Conservation (phyloP, 2,113 vertebrate species). For the Sprattus sprattus region DNA sequence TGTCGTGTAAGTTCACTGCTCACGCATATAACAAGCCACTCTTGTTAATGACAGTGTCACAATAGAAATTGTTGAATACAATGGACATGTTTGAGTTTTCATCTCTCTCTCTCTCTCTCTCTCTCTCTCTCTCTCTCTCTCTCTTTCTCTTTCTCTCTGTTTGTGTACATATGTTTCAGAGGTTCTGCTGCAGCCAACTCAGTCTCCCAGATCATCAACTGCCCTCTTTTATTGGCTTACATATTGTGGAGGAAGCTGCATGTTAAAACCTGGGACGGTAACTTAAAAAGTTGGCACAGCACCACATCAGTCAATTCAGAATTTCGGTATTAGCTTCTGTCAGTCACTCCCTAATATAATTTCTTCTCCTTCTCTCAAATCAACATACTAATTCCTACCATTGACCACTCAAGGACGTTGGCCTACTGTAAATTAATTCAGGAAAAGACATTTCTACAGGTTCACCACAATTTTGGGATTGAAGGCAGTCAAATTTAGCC, state of each 20-base stretch:
- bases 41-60: not conserved
- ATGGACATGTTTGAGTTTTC: not conserved
- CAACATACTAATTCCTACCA: no score
- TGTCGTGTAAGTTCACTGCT: constrained; percentile 73
- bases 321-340: not conserved
- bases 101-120: not conserved
- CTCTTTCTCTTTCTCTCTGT: not conserved
- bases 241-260: constrained; percentile 82
- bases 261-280: constrained; percentile 82
- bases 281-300: constrained; percentile 19
- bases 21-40: not conserved
- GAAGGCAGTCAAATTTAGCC: not conserved
- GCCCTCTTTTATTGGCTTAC: constrained; percentile 72
- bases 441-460: no score
- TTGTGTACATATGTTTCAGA: constrained; percentile 56
- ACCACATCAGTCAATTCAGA: not conserved
- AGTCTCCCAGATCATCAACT: constrained; percentile 74
- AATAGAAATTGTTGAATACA: not conserved
- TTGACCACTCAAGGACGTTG: no score
- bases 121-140: not conserved
- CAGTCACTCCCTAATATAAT: not conserved
- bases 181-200: constrained; percentile 85
- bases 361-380: no score
- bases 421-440: no score
- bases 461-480: no score